Evolutionary conservation across 2,888 invertebrate genomes (phyloP).

Genomic region (Caradrina clavipalpis): DNA sequence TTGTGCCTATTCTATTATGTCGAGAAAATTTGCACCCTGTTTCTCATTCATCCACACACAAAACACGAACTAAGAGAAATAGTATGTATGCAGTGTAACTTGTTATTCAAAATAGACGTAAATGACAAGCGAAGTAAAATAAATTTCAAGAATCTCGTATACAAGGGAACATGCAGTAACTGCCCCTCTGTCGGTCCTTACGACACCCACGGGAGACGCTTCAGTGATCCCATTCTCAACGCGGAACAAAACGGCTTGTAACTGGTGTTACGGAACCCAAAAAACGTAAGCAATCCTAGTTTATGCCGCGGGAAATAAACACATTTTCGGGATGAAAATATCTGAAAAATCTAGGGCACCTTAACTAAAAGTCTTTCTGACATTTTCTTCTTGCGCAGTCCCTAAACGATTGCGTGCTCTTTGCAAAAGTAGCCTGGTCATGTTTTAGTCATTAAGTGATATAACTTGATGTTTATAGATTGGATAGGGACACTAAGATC

Average conservation of each 20-base stretch:
- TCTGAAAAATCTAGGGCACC: neutral
- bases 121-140: slow-evolving; percentile 41
- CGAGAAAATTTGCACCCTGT: no score
- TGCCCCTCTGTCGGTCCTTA: slow-evolving; percentile 35
- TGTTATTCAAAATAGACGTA: slow-evolving; percentile 13
- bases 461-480: no score
- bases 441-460: no score
- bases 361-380: neutral
- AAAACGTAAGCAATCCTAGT: slow-evolving; percentile 25
- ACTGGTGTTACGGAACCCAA: slow-evolving; percentile 21
- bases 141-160: slow-evolving; percentile 41
- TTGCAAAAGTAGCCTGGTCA: no score
- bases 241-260: slow-evolving; percentile 36
- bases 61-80: slow-evolving; percentile 1
- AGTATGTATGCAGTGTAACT: slow-evolving; percentile 5
- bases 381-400: neutral
- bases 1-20: no score
- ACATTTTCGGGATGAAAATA: neutral
- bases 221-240: slow-evolving; percentile 36
- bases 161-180: slow-evolving; percentile 24
- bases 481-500: no score
- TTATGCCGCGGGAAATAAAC: slow-evolving; percentile 1
- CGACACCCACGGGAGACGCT: slow-evolving; percentile 31
- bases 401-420: no score
- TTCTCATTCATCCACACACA: no score